These are phyloP conservation scores for Saiga tatarica DNA, from an alignment of 2,113 vertebrate species.

Conservation along the genomic window DNA sequence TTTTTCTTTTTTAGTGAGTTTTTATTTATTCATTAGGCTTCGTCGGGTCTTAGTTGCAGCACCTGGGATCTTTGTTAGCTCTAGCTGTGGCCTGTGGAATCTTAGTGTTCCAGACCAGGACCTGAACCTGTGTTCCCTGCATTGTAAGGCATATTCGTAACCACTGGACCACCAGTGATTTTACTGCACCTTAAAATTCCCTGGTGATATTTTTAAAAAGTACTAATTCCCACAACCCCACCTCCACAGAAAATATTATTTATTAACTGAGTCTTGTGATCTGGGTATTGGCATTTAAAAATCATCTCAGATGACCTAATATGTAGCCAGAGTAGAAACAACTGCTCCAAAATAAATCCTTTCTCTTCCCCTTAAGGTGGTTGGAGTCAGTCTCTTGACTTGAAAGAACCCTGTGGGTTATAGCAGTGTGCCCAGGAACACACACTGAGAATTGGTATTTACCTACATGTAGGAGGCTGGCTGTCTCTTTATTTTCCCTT, in stretches of 20 bases:
- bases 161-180: neutral
- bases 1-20: neutral
- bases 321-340: neutral
- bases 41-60: neutral
- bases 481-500: neutral
- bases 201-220: neutral
- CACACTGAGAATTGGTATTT: rapidly evolving
- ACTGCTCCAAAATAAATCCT: neutral
- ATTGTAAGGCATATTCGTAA: neutral
- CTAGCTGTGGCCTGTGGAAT: neutral
- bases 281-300: neutral
- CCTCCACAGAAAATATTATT: too few relatives aligned
- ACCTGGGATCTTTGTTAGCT: neutral
- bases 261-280: rapidly evolving
- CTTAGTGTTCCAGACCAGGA: neutral
- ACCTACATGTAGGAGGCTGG: rapidly evolving
- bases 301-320: neutral
- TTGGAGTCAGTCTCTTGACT: neutral
- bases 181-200: neutral
- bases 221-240: too few relatives aligned
- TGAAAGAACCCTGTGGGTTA: rapidly evolving
- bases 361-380: too few relatives aligned
- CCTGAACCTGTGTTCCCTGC: neutral
- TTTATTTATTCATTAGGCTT: neutral
- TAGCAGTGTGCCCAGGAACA: rapidly evolving